Evolutionary conservation across 2,797 vertebrate species (phyloP), one percentile per base, ranked within the genome.

Genomic region (Clamator glandarius): DNA sequence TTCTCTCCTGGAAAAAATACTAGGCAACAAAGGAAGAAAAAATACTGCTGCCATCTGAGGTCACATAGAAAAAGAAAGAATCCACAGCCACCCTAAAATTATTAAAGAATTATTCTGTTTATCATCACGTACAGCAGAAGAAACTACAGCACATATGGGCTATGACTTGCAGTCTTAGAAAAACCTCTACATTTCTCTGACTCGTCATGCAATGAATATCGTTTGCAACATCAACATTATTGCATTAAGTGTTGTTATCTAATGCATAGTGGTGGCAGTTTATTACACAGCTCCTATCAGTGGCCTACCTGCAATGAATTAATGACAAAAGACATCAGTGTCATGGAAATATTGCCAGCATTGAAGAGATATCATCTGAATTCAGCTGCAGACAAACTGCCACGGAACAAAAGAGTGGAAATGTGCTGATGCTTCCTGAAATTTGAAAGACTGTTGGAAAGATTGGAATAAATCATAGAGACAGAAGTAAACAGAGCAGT

Each of bases 251-350:
- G 84, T 87, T 79, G 28, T 92, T 94, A 96, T 72, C 88, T 96
- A 96, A 84, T 86, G 42, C 67, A 63, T 92, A 82, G 72, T 74
- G 70, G 70, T 95, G 84, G 91, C 90, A 97, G 79, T 80, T 96
- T 96, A 69, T 92, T 74, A 36, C 68, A 79, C 48, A 86, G 92
- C 77, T 95, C 84, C 73, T 95, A 73, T 92, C 94, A 90, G 90
- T 72, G 70, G 68, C 91, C 83, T 92, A 97, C 96, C 92, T 97
- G 92, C 92, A 93, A 95, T 97, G 89, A 97, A 93, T 94, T 19
- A 89, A 55, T 94, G 86, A 96, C 81, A 97, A 96, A 74, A 90
- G 83, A 95, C 95, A 96, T 91, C 83, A 96, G 94, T 96, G 76
- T 94, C 94, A 94, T 81, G 70, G 68, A 96, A 96, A 96, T 95